Base-by-base conservation (phyloP, 2,888 invertebrate species). In the Nomada lathburiana region DNA sequence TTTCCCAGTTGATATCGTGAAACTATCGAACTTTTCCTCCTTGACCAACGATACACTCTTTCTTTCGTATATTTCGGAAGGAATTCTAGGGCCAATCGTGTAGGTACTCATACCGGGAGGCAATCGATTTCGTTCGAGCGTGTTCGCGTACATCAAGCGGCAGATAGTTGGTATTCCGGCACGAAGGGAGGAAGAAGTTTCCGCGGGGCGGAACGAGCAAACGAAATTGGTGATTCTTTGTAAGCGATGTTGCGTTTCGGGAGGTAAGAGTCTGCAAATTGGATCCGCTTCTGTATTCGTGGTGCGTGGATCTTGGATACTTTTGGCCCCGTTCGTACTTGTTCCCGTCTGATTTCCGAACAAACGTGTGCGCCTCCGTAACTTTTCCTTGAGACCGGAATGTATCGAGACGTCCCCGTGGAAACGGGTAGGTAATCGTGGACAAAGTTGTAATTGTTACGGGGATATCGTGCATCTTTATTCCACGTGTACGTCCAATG, bases 1-100 rank as follows among this genome's bases (percentile, higher is more conserved):
- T 82, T 91, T 90, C 91, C 52, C 74, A 72, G 68, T 91, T 90
- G 59, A 87, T 57, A 76, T 89, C 87, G 18, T 86, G n/a, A 2
- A 18, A 44, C n/a, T 18, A 10, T 44, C 42, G 62, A n/a, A 62
- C 9, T 13, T 53, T 18, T 63, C n/a, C 36, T 20, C 16, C 23
- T 44, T 18, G 18, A 20, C 20, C 9, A 9, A 13, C 36, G 7
- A 16, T 20, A 11, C 20, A 0, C 23, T 0, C 18, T 57, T 11
- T 47, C 26, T 11, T 47, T 16, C 11, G 9, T 20, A 16, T 26
- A 20, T 4, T 16, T 16, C 18, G 13, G 20, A 20, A 52, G 36
- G 36, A 36, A 36, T 36, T 0, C 7, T 36, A 5, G 36, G 36
- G 7, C 7, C 36, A 36, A 7, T 36, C 36, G 36, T 36, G 7